Percentiles rank a stretch among this genome's conserved stretches.
Evolutionary conservation across 1,140 invertebrate species (phyloP).

Genomic region (Drosophila grimshawi): DNA sequence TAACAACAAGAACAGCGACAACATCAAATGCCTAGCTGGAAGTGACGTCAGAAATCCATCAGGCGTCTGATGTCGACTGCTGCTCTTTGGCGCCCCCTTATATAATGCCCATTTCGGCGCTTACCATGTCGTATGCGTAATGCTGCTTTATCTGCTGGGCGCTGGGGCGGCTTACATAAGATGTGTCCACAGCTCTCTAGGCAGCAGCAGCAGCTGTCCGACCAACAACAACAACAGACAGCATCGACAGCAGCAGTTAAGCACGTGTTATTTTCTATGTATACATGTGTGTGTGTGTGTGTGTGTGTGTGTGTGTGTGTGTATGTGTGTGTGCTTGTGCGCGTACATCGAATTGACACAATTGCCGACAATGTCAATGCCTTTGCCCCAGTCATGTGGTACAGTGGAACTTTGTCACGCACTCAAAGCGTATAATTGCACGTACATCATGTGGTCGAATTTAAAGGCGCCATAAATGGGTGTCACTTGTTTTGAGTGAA

Average conservation of each 20-base stretch:
- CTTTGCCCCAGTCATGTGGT: conserved; percentile 45
- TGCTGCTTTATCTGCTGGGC: conserved; percentile 19
- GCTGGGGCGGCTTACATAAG: conserved; percentile 43
- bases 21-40: conserved; percentile 40
- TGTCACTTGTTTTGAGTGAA: too few species aligned
- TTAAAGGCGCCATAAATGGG: too few species aligned
- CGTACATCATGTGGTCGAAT: background rate
- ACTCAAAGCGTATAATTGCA: background rate
- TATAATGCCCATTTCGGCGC: conserved; percentile 34
- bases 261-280: conserved; percentile 47
- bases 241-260: conserved; percentile 38
- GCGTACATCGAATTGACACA: conserved; percentile 65
- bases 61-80: background rate
- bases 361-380: conserved; percentile 79
- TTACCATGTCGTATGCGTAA: conserved; percentile 51
- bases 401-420: conserved; percentile 37
- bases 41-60: conserved; percentile 54
- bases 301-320: conserved; percentile 12
- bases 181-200: conserved; percentile 24
- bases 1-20: background rate
- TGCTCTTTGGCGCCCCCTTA: conserved; percentile 18
- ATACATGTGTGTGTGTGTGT: conserved; percentile 6
- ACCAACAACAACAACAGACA: conserved; percentile 4
- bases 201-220: conserved; percentile 12
- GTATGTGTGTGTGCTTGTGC: conserved; percentile 19